A percentile compares a stretch with the other conserved stretches of the same genome.
These are phyloP conservation scores for Bombyx huttoni DNA, from an alignment of 2,888 invertebrate species.

Conservation along the genomic window DNA sequence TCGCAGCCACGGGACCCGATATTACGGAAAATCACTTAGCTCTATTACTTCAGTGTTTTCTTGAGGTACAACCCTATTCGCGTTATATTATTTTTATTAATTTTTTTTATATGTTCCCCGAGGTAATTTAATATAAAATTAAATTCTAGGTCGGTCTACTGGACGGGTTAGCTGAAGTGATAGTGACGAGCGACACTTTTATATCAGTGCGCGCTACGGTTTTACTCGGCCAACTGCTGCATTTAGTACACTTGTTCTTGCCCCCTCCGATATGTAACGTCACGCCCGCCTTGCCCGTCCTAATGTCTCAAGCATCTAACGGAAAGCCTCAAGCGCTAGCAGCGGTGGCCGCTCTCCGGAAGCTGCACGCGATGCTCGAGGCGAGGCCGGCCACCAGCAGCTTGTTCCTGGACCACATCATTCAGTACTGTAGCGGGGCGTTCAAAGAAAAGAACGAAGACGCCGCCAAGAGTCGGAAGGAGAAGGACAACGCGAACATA, in stretches of 20 bases:
- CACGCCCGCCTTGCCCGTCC: slow-evolving; percentile 80
- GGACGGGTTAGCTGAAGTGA: slow-evolving; percentile 92
- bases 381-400: slow-evolving; percentile 86
- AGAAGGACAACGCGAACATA: slow-evolving; percentile 34
- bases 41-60: slow-evolving; percentile 88
- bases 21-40: slow-evolving; percentile 93
- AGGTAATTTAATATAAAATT: too few species aligned
- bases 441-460: slow-evolving; percentile 42
- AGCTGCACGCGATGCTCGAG: slow-evolving; percentile 85
- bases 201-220: slow-evolving; percentile 94
- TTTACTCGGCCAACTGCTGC: slow-evolving; percentile 88
- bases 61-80: slow-evolving; percentile 70
- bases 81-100: too few species aligned
- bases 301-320: slow-evolving; percentile 84
- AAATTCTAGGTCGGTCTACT: slow-evolving; percentile 79
- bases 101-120: too few species aligned
- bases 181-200: slow-evolving; percentile 89
- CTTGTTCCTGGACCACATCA: slow-evolving; percentile 85
- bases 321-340: slow-evolving; percentile 86
- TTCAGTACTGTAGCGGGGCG: slow-evolving; percentile 71
- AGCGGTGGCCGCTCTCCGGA: slow-evolving; percentile 84
- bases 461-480: slow-evolving; percentile 43
- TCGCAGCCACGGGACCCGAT: slow-evolving; percentile 89
- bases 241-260: slow-evolving; percentile 87
- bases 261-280: slow-evolving; percentile 50